Percentiles rank a stretch among this genome's conserved stretches.
Evolutionary conservation across 2,888 invertebrate species (phyloP).

Genomic region (Temnothorax ravouxi): DNA sequence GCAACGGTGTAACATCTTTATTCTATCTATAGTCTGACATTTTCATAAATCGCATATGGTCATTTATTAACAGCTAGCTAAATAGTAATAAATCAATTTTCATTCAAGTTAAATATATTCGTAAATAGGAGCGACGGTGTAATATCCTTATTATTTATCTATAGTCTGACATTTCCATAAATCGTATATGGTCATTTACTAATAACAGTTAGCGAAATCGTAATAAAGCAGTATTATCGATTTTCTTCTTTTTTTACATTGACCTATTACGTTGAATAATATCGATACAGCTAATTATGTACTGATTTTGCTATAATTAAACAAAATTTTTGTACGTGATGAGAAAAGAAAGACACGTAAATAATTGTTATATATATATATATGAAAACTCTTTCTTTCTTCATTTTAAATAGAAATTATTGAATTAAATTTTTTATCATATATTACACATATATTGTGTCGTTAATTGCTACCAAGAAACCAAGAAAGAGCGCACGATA

Average conservation of each 20-base stretch:
- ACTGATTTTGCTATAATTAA: conserved; percentile 25
- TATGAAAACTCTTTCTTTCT: neutral
- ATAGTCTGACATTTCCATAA: neutral
- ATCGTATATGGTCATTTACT: neutral
- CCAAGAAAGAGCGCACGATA: neutral
- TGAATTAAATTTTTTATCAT: neutral
- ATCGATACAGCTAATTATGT: neutral
- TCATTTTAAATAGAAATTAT: neutral
- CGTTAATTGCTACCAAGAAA: neutral
- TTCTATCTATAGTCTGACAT: neutral
- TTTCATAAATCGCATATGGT: neutral
- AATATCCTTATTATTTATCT: neutral
- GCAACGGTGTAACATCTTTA: neutral
- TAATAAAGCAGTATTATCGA: conserved; percentile 1
- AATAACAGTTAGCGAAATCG: conserved; percentile 4
- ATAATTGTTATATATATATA: neutral
- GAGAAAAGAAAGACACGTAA: conserved; percentile 2
- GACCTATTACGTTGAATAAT: conserved; percentile 32
- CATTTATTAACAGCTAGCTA: neutral
- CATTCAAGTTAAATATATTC: conserved; percentile 6
- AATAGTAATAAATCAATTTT: neutral
- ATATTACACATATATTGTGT: neutral
- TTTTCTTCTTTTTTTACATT: neutral
- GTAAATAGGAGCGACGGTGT: neutral
- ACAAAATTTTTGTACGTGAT: conserved; percentile 1